Percentiles rank a stretch among this genome's conserved stretches.
These are phyloP conservation scores for Lagocephalus sceleratus DNA, from an alignment of 2,797 vertebrate species.

Conservation along the genomic window DNA sequence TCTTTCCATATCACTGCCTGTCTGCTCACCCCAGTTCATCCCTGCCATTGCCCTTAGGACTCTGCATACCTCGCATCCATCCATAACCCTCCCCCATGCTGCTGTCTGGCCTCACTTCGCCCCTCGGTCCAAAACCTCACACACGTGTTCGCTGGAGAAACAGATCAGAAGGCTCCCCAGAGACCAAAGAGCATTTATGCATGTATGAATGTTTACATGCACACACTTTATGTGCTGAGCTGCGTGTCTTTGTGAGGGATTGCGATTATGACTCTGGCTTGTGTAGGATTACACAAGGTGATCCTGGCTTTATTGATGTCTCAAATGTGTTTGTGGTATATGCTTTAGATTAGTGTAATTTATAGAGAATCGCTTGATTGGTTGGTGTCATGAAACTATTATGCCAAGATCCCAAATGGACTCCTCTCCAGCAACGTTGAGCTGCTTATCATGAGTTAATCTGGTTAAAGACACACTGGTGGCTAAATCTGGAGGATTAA, in stretches of 20 bases:
- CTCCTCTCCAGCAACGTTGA: constrained; percentile 35
- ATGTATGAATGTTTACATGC: constrained; percentile 42
- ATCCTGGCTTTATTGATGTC: constrained; percentile 63
- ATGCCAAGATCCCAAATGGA: constrained; percentile 37
- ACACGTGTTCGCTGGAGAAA: constrained; percentile 62
- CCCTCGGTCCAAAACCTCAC: constrained; percentile 29
- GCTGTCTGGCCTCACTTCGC: constrained; percentile 39
- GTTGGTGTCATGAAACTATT: constrained; percentile 34
- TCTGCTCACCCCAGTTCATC: constrained; percentile 46
- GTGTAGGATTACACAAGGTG: constrained; percentile 64
- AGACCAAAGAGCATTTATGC: constrained; percentile 58
- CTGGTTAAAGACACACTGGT: constrained; percentile 58
- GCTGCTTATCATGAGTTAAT: constrained; percentile 56
- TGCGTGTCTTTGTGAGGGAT: constrained; percentile 57
- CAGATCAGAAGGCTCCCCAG: constrained; percentile 51
- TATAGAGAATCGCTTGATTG: constrained; percentile 36
- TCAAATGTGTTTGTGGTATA: constrained; percentile 14
- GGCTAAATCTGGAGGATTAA: constrained; percentile 59
- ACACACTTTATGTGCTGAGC: constrained; percentile 38
- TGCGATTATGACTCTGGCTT: constrained; percentile 56
- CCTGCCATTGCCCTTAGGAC: constrained; percentile 45
- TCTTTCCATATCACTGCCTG: constrained; percentile 65
- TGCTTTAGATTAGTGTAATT: constrained; percentile 48
- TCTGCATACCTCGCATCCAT: constrained; percentile 50
- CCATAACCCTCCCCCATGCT: constrained; percentile 10